Base-by-base conservation (phyloP, 2,797 vertebrate species). In the Xenops minutus region DNA sequence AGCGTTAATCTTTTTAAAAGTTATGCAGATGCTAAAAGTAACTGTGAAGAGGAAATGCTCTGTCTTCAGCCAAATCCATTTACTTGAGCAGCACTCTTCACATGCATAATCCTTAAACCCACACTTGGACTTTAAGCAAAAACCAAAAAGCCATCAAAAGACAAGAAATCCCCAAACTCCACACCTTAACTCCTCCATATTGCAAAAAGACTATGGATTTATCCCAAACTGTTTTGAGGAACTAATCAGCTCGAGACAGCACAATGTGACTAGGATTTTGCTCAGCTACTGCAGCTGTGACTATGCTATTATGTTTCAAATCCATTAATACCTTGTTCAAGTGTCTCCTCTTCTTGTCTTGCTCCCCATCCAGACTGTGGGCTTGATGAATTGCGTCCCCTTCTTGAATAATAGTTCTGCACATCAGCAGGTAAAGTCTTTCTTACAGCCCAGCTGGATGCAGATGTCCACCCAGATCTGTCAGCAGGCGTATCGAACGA, bases 401-500 rank as follows among this genome's bases (percentile, higher is more conserved):
- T 98, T 96, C 99, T 99, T 1, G 99, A 99, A 81, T 99, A 99
- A 92, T 99, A 99, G 95, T 99, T 99, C 96, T 99, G 99, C 41
- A 99, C 99, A 89, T 99, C 99, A 34, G 99, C 99, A n/a, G 99
- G 99, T 6, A 99, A 98, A 22, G 99, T 99, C 96, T 98, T 99
- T 91, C 99, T 98, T 39, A 99, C 99, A 14, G 99, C 99, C 99
- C 99, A 99, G 95, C 99, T 99, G 69, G 99, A 99, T 2, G 99
- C 99, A 12, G 99, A 99, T 0, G 99, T 99, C 99, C 99, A 99
- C n/a, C 99, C 99, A 1, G 99, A 99, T 16, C 99, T 98, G 97
- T 99, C 99, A 30, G 98, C 94, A 32, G 98, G 98, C 0, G 98
- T 96, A 51, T 99, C 99, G 0, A 98, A 98, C 1, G 97, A 97